Base-by-base conservation (phyloP, 2,113 vertebrate species). In the Austrofundulus limnaeus region DNA sequence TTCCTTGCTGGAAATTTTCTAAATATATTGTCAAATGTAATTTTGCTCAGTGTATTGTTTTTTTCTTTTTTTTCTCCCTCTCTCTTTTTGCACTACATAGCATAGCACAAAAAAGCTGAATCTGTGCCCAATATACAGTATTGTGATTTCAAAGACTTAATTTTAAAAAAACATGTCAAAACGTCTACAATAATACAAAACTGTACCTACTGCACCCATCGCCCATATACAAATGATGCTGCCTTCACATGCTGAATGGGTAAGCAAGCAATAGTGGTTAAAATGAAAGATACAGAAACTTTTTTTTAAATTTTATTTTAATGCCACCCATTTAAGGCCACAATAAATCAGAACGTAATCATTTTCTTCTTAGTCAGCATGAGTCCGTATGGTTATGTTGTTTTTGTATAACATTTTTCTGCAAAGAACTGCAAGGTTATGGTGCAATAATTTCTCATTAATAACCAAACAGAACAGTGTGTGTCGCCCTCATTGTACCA, bases 401-500 rank as follows among this genome's bases (percentile, higher is more conserved):
- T 63, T 52, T 64, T 69, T 61, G 64, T 16, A 42, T 49, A 39
- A 65, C 68, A 64, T 41, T 62, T 49, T 77, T 34, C 46, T 11
- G 9, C 43, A 61, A 41, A 67, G 71, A 80, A 52, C n/a, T n/a
- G n/a, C 62, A 71, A 87, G 72, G 62, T 64, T 73, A 83, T 21
- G 13, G 56, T 64, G 74, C 55, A 85, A 78, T 85, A 78, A 86
- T 87, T 87, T 80, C 67, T 79, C 59, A 75, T 83, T 57, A 83
- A 80, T 67, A 85, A 78, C 63, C 72, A 81, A 73, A 84, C 64
- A 63, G 49, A 59, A 66, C 19, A 61, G 34, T 65, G 74, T 67
- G 70, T 75, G 76, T 88, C 86, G 78, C 90, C 70, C 72, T 87
- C 78, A 72, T 77, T 70, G 69, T 61, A 68, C 84, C 73, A 69